phyloP scores from a whole-genome alignment of 2,113 vertebrate species.

The Sula dactylatra region DNA sequence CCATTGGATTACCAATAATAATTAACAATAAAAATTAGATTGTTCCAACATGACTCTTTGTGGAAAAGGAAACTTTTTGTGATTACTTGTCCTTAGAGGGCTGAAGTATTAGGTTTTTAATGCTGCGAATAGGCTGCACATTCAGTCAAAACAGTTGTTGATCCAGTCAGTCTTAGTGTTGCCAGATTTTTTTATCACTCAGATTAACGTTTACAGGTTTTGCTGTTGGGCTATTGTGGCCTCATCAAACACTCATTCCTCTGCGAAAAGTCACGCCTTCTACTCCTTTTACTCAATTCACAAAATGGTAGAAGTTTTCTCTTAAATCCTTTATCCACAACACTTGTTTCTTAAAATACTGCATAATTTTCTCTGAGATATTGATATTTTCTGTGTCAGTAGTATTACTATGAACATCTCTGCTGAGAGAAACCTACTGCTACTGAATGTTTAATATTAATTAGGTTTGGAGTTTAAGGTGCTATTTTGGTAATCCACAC shows the following conservation, averaged over 20 bases:
- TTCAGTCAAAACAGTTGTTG: background rate
- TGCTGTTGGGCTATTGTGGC: background rate
- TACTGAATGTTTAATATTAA: constrained; percentile 19
- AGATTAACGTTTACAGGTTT: background rate
- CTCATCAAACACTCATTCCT: background rate
- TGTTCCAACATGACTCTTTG: background rate
- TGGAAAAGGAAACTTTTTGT: background rate
- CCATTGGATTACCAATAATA: too few relatives aligned
- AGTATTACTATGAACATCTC: background rate
- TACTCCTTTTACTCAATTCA: background rate
- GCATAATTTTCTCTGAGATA: background rate
- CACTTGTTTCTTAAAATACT: background rate
- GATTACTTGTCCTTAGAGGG: background rate
- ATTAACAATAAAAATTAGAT: background rate
- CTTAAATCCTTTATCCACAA: background rate
- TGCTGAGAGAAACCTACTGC: background rate
- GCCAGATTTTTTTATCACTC: background rate
- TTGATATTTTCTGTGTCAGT: background rate
- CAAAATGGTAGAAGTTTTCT: background rate
- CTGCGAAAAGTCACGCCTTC: background rate
- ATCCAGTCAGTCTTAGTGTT: background rate
- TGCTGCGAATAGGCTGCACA: background rate
- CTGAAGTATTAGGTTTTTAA: background rate
- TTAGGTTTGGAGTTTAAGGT: constrained; percentile 19
- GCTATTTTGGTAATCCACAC: constrained; percentile 2